Evolutionary conservation across 1,140 invertebrate species (phyloP).

Genomic region (Eriocheir sinensis): DNA sequence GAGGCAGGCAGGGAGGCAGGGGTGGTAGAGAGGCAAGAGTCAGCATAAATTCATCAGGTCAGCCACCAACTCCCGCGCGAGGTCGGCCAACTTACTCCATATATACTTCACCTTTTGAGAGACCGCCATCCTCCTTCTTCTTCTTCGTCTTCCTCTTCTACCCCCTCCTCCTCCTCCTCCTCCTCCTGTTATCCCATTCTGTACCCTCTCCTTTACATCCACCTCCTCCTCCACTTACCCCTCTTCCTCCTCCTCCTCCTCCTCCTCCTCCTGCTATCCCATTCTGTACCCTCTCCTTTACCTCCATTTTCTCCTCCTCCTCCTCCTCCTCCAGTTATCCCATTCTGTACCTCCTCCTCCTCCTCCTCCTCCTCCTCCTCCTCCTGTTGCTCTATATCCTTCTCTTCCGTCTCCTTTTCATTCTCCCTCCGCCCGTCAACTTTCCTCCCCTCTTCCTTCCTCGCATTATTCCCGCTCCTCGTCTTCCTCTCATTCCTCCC

Average conservation of each 20-base stretch:
- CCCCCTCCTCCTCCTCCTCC: neutral
- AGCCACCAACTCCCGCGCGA: neutral
- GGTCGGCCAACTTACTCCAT: conserved; percentile 12
- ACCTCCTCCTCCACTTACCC: neutral
- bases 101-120: conserved; percentile 23
- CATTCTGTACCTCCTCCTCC: neutral
- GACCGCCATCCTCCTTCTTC: neutral
- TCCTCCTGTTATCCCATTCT: too few relatives aligned
- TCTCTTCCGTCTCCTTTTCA: neutral
- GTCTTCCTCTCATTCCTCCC: neutral
- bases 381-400: neutral
- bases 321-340: neutral
- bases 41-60: conserved; percentile 30
- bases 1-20: neutral
- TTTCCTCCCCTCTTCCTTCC: too few relatives aligned
- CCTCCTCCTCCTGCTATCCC: neutral
- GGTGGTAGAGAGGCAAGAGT: neutral
- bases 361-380: neutral
- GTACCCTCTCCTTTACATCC: neutral
- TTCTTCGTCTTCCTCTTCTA: conserved; percentile 9
- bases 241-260: neutral
- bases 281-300: neutral
- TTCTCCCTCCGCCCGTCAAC: too few relatives aligned
- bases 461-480: neutral
- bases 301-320: neutral